Evolutionary conservation across 2,113 vertebrate genomes (phyloP).

Genomic region (Trogon melanurus): DNA sequence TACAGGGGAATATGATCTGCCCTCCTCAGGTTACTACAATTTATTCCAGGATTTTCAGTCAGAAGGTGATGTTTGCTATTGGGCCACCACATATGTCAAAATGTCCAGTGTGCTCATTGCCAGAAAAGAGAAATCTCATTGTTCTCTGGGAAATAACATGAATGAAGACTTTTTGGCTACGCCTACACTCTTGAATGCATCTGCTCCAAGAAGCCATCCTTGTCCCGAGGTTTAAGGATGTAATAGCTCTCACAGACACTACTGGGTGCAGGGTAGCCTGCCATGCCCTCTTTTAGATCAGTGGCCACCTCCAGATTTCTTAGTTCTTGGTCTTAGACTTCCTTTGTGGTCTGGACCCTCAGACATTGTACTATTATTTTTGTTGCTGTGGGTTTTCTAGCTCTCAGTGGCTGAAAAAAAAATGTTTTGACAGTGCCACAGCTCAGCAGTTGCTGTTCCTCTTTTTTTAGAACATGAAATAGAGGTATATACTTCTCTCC

Average conservation of each 20-base stretch:
- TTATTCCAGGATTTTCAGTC: not conserved
- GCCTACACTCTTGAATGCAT: not conserved
- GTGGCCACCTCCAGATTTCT: not conserved
- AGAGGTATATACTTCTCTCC: not conserved
- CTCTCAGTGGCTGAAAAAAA: not conserved
- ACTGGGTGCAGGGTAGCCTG: not conserved
- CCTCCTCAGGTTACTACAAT: not conserved
- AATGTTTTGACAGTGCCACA: not conserved
- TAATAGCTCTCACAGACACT: not conserved
- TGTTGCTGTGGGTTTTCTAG: not conserved
- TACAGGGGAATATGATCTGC: not conserved
- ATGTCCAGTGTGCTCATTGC: not conserved
- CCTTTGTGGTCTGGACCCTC: not conserved
- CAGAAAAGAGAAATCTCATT: not conserved
- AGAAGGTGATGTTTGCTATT: not conserved
- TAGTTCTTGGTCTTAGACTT: not conserved
- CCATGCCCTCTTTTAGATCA: not conserved
- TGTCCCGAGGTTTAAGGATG: not conserved
- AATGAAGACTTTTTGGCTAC: not conserved
- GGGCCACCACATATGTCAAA: not conserved
- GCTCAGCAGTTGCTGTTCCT: not conserved
- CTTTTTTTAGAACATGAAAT: not conserved
- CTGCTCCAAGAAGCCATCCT: not conserved
- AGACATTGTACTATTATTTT: not conserved
- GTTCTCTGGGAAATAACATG: not conserved